Percentiles rank a stretch among this genome's conserved stretches.
Conservation (phyloP, 2,888 invertebrate species). For the Leptopilina myrica region DNA sequence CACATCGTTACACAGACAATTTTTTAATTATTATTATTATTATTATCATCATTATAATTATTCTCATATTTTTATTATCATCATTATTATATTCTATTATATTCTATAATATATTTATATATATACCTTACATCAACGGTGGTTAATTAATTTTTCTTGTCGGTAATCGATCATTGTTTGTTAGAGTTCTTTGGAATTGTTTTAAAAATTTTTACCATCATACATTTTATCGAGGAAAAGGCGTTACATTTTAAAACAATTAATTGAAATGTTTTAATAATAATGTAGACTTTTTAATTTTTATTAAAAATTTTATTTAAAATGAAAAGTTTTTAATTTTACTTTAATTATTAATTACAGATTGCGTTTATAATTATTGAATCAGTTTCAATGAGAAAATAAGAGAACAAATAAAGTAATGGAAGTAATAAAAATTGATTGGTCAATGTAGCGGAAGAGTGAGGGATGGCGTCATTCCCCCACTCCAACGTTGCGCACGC, state of each 20-base stretch:
- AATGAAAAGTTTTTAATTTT: too few species aligned
- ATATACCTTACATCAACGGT: constrained; percentile 40
- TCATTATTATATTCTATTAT: not conserved
- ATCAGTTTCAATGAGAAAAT: too few species aligned
- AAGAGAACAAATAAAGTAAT: too few species aligned
- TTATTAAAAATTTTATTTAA: too few species aligned
- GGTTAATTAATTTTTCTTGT: not conserved
- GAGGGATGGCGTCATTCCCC: too few species aligned
- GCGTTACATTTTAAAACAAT: not conserved
- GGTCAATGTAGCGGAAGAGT: too few species aligned
- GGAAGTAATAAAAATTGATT: too few species aligned
- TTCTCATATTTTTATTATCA: constrained; percentile 18
- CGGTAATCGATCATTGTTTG: constrained; percentile 22
- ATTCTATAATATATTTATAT: not conserved
- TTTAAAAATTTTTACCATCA: not conserved
- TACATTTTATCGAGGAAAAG: not conserved
- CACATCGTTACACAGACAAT: constrained; percentile 54
- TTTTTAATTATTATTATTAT: constrained; percentile 34
- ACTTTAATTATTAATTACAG: not conserved
- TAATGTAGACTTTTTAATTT: not conserved
- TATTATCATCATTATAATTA: constrained; percentile 22
- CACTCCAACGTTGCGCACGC: too few species aligned
- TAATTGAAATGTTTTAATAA: too few species aligned
- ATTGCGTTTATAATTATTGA: too few species aligned
- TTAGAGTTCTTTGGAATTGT: constrained; percentile 2